Evolutionary conservation across 2,888 invertebrate species (phyloP).

Genomic region (Agonopterix subpropinquella): DNA sequence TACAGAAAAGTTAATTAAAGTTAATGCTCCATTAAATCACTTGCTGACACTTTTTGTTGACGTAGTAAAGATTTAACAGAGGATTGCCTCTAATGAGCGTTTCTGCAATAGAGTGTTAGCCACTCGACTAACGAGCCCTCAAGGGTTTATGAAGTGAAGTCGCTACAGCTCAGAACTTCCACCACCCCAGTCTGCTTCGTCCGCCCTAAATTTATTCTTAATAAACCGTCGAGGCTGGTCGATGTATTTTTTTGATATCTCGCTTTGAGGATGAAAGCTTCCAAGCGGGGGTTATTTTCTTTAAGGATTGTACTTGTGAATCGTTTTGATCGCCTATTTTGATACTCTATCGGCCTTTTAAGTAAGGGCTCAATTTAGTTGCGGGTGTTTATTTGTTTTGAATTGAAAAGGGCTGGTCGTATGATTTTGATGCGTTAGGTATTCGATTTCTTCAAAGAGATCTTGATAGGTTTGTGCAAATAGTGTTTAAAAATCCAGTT

Average conservation of each 20-base stretch:
- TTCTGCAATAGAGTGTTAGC: too few species aligned
- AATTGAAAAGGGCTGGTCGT: background rate
- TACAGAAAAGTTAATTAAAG: too few species aligned
- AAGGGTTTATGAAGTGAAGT: background rate
- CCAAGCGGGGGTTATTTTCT: conserved; percentile 49
- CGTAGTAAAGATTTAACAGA: too few species aligned
- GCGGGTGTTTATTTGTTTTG: background rate
- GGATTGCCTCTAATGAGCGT: too few species aligned
- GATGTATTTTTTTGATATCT: conserved; percentile 70
- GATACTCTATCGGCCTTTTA: background rate
- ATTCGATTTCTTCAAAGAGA: too few species aligned
- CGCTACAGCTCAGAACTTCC: conserved; percentile 14
- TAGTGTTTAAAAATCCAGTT: too few species aligned
- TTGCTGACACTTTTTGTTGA: too few species aligned
- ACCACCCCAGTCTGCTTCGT: conserved; percentile 25
- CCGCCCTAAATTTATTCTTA: conserved; percentile 73
- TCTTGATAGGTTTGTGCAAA: too few species aligned
- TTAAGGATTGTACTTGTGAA: conserved; percentile 27
- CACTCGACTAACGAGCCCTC: too few species aligned
- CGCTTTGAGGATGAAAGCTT: conserved; percentile 54
- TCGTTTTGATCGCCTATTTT: conserved; percentile 13
- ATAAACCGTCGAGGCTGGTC: conserved; percentile 66
- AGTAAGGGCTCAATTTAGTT: background rate
- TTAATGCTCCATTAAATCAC: too few species aligned
- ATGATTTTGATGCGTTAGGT: too few species aligned